A percentile compares a stretch with the other conserved stretches of the same genome.
Conservation (phyloP, 2,797 vertebrate species). For the Antrozous pallidus region DNA sequence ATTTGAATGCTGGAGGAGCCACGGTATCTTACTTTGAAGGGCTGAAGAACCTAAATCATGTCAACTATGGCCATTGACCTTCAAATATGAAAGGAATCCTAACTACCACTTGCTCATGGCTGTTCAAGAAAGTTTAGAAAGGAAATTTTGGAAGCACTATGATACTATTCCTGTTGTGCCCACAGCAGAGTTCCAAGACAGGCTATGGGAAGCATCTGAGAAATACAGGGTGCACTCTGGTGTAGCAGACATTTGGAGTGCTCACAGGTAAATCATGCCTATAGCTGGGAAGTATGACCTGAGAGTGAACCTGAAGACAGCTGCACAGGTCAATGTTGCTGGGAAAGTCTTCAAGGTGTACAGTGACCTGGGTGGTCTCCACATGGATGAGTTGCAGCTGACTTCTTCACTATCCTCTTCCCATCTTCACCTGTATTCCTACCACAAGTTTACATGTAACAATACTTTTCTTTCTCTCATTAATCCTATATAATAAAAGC, state of each 20-base stretch:
- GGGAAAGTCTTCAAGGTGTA: conserved; percentile 99
- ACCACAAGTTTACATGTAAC: conserved; percentile 86
- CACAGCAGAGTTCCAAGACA: conserved; percentile 85
- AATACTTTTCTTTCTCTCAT: conserved; percentile 73
- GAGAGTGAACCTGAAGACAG: conserved; percentile 95
- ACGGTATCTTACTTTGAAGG: conserved; percentile 98
- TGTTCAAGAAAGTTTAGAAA: conserved; percentile 97
- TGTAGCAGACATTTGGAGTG: not conserved
- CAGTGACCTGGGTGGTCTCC: conserved; percentile 96
- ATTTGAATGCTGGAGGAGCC: conserved; percentile 96
- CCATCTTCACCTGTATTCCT: conserved; percentile 78
- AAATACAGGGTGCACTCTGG: not conserved
- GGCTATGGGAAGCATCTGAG: conserved; percentile 86
- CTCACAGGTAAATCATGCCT: conserved; percentile 94
- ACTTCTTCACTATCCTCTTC: conserved; percentile 35
- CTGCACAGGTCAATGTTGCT: conserved; percentile 97
- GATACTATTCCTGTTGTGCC: conserved; percentile 93
- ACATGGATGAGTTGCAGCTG: conserved; percentile 84
- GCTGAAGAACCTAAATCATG: conserved; percentile 90
- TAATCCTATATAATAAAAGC: not conserved
- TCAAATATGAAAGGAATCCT: conserved; percentile 98
- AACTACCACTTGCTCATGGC: conserved; percentile 99
- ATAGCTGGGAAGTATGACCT: conserved; percentile 97
- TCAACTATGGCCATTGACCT: conserved; percentile 90
- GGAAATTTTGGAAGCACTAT: conserved; percentile 97